phyloP scores from a whole-genome alignment of 2,888 invertebrate species.

The Pyrrhosoma nymphula region DNA sequence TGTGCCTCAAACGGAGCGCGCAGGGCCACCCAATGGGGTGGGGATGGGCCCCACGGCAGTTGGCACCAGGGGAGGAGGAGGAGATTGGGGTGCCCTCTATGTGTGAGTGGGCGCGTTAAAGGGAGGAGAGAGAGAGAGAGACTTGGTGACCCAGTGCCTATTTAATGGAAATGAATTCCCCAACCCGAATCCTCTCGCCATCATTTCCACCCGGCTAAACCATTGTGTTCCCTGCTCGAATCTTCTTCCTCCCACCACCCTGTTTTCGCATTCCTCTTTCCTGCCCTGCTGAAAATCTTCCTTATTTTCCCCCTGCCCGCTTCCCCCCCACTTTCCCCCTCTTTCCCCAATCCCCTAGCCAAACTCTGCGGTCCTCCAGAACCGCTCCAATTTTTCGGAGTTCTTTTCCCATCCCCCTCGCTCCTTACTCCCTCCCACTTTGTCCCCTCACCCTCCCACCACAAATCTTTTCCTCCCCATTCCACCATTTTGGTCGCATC shows the following conservation, averaged over 20 bases:
- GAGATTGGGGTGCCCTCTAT: not conserved
- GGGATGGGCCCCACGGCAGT: not conserved
- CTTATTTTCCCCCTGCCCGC: not conserved
- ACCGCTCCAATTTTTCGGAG: too few relatives aligned
- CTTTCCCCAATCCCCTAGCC: too few relatives aligned
- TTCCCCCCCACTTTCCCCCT: not conserved
- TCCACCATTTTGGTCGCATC: not conserved
- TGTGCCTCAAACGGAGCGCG: too few relatives aligned
- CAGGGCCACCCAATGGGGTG: not conserved
- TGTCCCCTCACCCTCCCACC: too few relatives aligned
- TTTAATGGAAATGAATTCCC: constrained; percentile 50
- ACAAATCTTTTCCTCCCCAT: too few relatives aligned
- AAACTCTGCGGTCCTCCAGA: too few relatives aligned
- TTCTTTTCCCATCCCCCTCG: too few relatives aligned
- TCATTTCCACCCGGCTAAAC: constrained; percentile 10
- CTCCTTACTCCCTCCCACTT: too few relatives aligned
- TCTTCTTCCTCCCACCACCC: not conserved
- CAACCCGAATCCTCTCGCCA: not conserved
- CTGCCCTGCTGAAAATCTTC: not conserved
- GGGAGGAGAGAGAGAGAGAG: not conserved
- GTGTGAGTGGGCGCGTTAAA: not conserved
- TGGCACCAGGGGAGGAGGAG: not conserved
- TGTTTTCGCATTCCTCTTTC: too few relatives aligned
- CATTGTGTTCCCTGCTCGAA: not conserved
- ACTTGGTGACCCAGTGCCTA: constrained; percentile 25